Percentiles rank a stretch among this genome's conserved stretches.
These are phyloP conservation scores for Montipora foliosa DNA, from an alignment of 64 coral and sea anemone species.

Conservation along the genomic window DNA sequence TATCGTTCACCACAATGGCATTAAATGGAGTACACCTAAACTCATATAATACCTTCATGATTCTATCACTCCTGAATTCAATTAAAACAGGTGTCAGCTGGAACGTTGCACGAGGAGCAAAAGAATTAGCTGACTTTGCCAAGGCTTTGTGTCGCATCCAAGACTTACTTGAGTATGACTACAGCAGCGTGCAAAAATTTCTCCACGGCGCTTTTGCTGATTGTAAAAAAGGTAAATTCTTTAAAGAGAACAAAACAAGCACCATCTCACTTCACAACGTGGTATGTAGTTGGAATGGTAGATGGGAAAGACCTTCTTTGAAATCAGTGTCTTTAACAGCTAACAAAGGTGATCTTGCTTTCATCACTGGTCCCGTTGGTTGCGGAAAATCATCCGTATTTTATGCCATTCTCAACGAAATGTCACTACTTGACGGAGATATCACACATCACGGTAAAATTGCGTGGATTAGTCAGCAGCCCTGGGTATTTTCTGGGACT, in stretches of 20 bases:
- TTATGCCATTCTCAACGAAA: no score
- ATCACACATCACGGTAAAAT: no score
- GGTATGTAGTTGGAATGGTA: background rate
- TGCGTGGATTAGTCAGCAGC: no score
- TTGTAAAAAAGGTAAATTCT: background rate
- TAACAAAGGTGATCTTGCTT: no score
- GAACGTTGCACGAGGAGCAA: constrained; percentile 1
- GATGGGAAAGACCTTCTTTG: no score
- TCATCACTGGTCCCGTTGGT: no score
- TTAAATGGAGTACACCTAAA: constrained; percentile 54
- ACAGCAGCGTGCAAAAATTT: background rate
- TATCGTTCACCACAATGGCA: constrained; percentile 64
- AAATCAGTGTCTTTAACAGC: no score
- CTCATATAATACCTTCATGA: constrained; percentile 32
- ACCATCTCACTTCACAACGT: background rate
- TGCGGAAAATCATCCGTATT: no score
- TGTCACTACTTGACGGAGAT: no score
- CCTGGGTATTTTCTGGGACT: no score
- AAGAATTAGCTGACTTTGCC: constrained; percentile 41
- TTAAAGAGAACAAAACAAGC: background rate
- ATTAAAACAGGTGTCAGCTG: constrained; percentile 48
- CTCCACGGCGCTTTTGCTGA: background rate
- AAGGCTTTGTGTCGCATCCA: constrained; percentile 14
- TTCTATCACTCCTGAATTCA: constrained; percentile 23
- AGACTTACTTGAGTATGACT: constrained; percentile 34